These are phyloP conservation scores for Actinemys pallida DNA, from an alignment of 2,113 vertebrate genomes.

Conservation along the genomic window DNA sequence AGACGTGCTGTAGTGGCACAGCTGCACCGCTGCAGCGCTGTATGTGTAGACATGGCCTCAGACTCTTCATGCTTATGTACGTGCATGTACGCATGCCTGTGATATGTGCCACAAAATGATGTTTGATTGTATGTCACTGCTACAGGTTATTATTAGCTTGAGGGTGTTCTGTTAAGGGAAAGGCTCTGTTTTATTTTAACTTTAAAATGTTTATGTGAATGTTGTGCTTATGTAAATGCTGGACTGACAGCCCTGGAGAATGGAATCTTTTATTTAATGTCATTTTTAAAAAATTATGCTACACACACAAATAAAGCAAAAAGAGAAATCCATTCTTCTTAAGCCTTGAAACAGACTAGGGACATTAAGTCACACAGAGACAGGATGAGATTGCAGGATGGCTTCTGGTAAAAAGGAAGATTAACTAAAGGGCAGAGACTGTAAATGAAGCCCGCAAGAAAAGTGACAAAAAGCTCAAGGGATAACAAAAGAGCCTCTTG, in stretches of 20 bases:
- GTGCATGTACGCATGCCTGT: not conserved
- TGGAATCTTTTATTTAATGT: not conserved
- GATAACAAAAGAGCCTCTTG: conserved; percentile 48
- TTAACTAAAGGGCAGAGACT: conserved; percentile 55
- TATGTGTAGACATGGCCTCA: too few relatives aligned
- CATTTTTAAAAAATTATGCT: conserved; percentile 1
- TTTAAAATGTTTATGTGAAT: not conserved
- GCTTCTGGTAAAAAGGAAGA: conserved; percentile 23
- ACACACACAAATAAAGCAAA: not conserved
- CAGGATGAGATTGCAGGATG: conserved; percentile 42
- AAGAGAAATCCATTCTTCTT: conserved; percentile 23
- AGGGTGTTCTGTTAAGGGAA: not conserved
- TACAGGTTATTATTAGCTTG: not conserved
- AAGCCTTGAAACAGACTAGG: not conserved
- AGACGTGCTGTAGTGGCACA: too few relatives aligned
- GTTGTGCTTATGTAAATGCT: not conserved
- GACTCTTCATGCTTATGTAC: not conserved
- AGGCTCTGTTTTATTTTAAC: conserved; percentile 12
- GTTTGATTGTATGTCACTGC: not conserved
- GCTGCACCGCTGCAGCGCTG: too few relatives aligned
- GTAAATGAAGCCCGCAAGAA: conserved; percentile 50
- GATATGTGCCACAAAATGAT: not conserved
- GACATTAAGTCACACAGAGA: conserved; percentile 52
- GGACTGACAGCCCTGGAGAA: conserved; percentile 10
- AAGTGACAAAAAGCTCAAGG: conserved; percentile 44